Base-by-base conservation (phyloP, 2,888 invertebrate species). In the Gisinianus flammeolus region DNA sequence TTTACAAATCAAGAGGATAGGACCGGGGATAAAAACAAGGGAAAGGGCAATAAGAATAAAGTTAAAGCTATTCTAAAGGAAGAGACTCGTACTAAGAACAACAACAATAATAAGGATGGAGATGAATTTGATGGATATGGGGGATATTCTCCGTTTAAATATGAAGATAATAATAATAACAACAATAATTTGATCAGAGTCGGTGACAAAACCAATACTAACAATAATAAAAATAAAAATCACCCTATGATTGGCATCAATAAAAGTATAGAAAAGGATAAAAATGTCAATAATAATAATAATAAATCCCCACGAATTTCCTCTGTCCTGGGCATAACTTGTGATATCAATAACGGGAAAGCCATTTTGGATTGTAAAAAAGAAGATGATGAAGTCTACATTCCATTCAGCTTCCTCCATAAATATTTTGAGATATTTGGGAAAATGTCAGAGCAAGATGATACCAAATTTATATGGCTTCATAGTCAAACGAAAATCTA, bases 381-480 rank as follows among this genome's bases (percentile, higher is more conserved):
- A 30, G 79, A 79, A 33, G 77, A 79, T 22, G 33, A 77, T 22
- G 95, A 96, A 88, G 93, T 97, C 35, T 97, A 92, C 87, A 88
- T 97, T 85, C 97, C 97, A 28, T 97, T 97, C 88, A 93, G 94
- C 67, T 96, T 97, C 87, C 90, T 97, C 85, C 93, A 93, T 86
- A 95, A 93, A 87, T 97, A 97, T 88, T 97, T 97, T 88, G 97
- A 97, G 91, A 93, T 94, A 66, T 95, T 94, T 87, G 97, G 97
- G 8, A 94, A 95, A 87, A 88, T 97, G 84, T 91, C 92, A 28
- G 90, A 90, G 8, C 89, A 90, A 68, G 92, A 92, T 84, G 93
- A 92, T 10, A 93, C 94, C 83, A 90, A 92, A 84, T 97, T 98
- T 86, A 94, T 95, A 87, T 98, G 97, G 96, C 93, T 94, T 16